Base-by-base conservation (phyloP, 2,888 invertebrate species). In the Cancer borealis region DNA sequence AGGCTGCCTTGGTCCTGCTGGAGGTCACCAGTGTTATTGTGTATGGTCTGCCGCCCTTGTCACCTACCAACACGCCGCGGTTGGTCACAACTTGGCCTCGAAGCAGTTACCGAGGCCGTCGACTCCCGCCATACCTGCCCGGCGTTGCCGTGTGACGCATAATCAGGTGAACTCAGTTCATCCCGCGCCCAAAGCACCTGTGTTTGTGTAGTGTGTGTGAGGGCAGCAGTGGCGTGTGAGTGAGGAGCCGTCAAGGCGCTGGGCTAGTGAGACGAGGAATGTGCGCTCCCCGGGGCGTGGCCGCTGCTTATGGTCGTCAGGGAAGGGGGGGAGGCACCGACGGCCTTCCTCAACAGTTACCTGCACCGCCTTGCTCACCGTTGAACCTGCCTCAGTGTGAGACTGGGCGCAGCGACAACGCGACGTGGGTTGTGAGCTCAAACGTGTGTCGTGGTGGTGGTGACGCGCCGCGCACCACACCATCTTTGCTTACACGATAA, bases 251-350 rank as follows among this genome's bases (percentile, higher is more conserved):
- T 30, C 79, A 30, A 79, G 79, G 79, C 26, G 79, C 79, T 79
- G 79, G 79, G 79, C 21, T 8, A 30, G 30, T 26, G 79, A 79
- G 79, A 30, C 79, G 30, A 79, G 79, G 79, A 79, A 79, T 79
- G 79, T 79, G 79, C 79, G 79, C 79, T 79, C 79, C 79, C 79
- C 79, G 79, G 79, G 79, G 79, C 79, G 79, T 79, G 79, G 79
- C 79, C 79, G 79, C 79, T 79, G 79, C 79, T 79, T 79, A 79
- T 79, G 79, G 79, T 79, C 79, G 79, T 79, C 79, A 79, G 79
- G 79, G 79, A 79, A 79, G 79, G 79, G 79, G 79, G 79, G 79
- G 79, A 79, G 79, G 79, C 79, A 12, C 79, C 79, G 79, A 30
- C 79, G 79, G 79, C 79, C 79, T 79, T 79, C 79, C 79, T 79